Evolutionary conservation across 2,113 vertebrate species (phyloP).

Genomic region (Leucoraja erinaceus): DNA sequence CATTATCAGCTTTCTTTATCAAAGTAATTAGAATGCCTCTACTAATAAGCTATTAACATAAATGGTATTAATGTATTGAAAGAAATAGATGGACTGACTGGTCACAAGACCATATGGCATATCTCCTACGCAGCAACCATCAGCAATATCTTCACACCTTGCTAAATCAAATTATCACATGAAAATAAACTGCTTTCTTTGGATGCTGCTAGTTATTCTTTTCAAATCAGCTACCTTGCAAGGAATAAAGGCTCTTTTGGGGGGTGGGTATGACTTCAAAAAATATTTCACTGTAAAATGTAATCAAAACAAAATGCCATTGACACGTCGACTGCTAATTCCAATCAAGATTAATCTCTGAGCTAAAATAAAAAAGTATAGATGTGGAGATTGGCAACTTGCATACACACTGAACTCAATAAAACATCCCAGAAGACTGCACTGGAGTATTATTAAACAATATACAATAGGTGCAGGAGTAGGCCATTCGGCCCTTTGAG

Average conservation of each 20-base stretch:
- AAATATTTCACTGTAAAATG: neutral
- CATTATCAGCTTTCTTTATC: constrained; percentile 5
- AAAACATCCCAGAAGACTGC: too few relatives aligned
- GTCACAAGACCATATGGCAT: constrained; percentile 20
- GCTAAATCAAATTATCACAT: constrained; percentile 26
- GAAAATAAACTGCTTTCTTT: constrained; percentile 22
- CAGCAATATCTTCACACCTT: constrained; percentile 21
- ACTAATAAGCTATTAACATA: neutral
- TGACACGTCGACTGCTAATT: neutral
- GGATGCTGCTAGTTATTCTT: neutral
- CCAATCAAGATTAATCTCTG: neutral
- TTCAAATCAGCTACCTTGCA: neutral
- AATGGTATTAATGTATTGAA: constrained; percentile 1
- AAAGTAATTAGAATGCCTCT: constrained; percentile 22
- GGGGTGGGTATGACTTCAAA: neutral
- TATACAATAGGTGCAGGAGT: too few relatives aligned
- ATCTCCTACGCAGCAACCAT: neutral
- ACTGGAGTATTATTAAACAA: neutral
- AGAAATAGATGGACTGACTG: neutral
- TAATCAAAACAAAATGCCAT: neutral
- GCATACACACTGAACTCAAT: neutral
- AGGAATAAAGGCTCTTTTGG: neutral
- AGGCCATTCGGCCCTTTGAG: too few relatives aligned
- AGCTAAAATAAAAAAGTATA: neutral
- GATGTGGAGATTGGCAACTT: neutral